Percentiles rank a stretch among this genome's conserved stretches.
Evolutionary conservation across 2,888 invertebrate genomes (phyloP).

Genomic region (Muscina levida): DNA sequence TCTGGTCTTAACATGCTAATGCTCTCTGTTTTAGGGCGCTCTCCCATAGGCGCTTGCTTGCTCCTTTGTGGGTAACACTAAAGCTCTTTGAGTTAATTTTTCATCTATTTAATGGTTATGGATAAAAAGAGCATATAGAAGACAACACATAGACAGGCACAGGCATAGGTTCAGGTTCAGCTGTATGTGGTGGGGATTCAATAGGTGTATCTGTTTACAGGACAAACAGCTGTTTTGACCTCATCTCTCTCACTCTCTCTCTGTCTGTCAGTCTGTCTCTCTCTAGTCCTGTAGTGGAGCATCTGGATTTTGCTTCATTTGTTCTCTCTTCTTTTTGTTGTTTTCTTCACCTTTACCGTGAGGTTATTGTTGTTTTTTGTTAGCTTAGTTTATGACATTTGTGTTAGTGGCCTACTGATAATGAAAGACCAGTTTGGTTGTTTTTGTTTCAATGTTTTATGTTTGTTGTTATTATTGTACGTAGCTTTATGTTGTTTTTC

Average conservation of each 20-base stretch:
- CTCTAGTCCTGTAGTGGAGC: no score
- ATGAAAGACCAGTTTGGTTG: conserved; percentile 56
- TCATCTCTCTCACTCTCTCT: no score
- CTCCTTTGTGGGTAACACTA: background rate
- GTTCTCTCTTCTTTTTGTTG: conserved; percentile 19
- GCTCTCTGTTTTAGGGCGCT: background rate
- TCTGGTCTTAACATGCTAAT: no score
- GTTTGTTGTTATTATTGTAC: conserved; percentile 39
- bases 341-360: no score
- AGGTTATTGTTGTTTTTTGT: conserved; percentile 36
- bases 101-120: no score
- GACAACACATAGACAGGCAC: conserved; percentile 6
- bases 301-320: no score
- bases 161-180: background rate
- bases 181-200: no score
- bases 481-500: conserved; percentile 23
- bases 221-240: conserved; percentile 36
- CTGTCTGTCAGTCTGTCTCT: no score
- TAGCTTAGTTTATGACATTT: conserved; percentile 43
- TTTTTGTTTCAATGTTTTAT: no score
- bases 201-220: conserved; percentile 9
- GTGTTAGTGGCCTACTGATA: conserved; percentile 64
- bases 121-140: background rate
- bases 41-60: background rate
- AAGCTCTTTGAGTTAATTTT: conserved; percentile 20